Percentiles rank a stretch among this genome's conserved stretches.
Evolutionary conservation across 2,113 vertebrate genomes (phyloP).

Genomic region (Anthoscopus minutus): DNA sequence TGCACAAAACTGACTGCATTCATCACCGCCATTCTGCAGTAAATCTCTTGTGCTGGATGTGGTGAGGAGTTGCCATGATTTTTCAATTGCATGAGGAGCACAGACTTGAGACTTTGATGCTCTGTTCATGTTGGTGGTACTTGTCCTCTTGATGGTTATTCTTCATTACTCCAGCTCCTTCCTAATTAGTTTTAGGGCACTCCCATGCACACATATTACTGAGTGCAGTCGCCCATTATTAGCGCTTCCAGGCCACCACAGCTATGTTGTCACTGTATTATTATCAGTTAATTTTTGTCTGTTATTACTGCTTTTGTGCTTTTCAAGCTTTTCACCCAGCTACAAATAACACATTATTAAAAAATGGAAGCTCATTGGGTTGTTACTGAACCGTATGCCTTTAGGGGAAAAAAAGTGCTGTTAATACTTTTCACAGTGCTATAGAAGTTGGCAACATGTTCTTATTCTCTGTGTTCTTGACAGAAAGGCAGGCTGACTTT

Average conservation of each 20-base stretch:
- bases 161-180: not conserved
- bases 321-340: not conserved
- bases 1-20: not conserved
- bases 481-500: not conserved
- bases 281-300: not conserved
- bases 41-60: not conserved
- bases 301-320: not conserved
- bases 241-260: not conserved
- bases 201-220: not conserved
- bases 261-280: not conserved
- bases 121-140: accelerated
- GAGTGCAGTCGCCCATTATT: not conserved
- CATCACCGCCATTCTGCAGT: not conserved
- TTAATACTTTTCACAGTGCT: not conserved
- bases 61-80: not conserved
- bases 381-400: not conserved
- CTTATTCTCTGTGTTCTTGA: not conserved
- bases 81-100: accelerated
- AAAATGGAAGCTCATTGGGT: not conserved
- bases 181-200: not conserved
- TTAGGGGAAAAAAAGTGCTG: not conserved
- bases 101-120: not conserved
- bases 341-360: not conserved
- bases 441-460: not conserved
- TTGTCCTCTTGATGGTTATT: not conserved